phyloP scores from a whole-genome alignment of 2,797 vertebrate species.

The Pagetopsis macropterus region DNA sequence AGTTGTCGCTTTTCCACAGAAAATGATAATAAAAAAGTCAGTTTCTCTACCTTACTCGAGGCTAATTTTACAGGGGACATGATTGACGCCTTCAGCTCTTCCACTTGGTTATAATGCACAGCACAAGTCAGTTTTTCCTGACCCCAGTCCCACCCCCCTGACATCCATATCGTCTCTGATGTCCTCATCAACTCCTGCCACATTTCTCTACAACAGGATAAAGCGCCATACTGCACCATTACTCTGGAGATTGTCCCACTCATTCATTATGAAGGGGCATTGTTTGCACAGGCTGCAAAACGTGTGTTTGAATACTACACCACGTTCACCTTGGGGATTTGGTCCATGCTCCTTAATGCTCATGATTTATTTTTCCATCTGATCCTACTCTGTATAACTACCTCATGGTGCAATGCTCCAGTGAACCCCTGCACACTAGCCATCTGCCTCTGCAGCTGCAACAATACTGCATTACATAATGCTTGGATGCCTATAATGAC shows the following conservation, averaged over 20 bases:
- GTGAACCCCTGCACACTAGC: constrained; percentile 56
- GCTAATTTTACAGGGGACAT: constrained; percentile 15
- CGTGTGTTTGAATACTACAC: constrained; percentile 46
- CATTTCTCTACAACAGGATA: not conserved
- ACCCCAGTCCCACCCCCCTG: not conserved
- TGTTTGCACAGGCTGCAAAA: constrained; percentile 63
- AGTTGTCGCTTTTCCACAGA: constrained; percentile 14
- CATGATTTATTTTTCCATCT: constrained; percentile 75
- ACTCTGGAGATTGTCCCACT: constrained; percentile 19
- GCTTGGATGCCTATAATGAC: constrained; percentile 40
- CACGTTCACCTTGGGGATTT: constrained; percentile 58
- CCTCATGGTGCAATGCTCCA: constrained; percentile 58
- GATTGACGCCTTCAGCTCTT: constrained; percentile 11
- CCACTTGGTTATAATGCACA: not conserved
- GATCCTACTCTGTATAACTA: constrained; percentile 58
- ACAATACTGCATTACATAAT: constrained; percentile 56
- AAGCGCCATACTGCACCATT: constrained; percentile 14
- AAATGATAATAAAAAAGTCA: constrained; percentile 5
- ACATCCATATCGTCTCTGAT: not conserved
- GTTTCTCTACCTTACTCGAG: constrained; percentile 4
- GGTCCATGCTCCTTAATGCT: constrained; percentile 63
- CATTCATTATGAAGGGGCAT: constrained; percentile 38
- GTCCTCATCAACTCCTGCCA: constrained; percentile 13
- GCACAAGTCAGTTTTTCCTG: not conserved
- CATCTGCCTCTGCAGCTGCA: constrained; percentile 66